Conservation (phyloP, 2,797 vertebrate species). For the Scleropages formosus region DNA sequence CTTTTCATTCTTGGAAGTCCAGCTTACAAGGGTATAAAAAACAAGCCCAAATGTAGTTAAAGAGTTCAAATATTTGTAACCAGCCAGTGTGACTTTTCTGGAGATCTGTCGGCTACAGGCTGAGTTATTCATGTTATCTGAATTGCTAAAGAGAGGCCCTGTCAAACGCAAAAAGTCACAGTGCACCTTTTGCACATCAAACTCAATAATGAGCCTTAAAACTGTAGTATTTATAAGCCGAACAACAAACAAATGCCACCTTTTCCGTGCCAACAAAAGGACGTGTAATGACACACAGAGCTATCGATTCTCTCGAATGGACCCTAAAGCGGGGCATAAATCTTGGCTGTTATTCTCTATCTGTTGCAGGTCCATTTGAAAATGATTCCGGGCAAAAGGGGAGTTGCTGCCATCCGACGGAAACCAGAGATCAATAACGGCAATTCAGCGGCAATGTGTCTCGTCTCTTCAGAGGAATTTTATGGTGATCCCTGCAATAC, state of each 20-base stretch:
- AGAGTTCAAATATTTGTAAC: not conserved
- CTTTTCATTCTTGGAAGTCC: not conserved
- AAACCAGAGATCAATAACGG: conserved; percentile 13
- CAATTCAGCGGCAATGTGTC: conserved; percentile 4
- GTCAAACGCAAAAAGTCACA: not conserved
- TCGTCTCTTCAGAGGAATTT: not conserved
- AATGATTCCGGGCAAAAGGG: conserved; percentile 13
- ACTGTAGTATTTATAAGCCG: conserved; percentile 3
- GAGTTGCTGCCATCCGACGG: not conserved
- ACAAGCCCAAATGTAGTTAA: not conserved
- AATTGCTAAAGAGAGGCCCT: not conserved
- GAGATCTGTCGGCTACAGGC: not conserved
- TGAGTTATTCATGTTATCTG: not conserved
- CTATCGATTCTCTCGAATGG: conserved; percentile 9
- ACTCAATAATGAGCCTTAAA: conserved; percentile 6
- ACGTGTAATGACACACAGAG: not conserved
- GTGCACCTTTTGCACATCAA: no score
- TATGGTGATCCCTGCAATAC: not conserved
- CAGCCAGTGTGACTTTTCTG: not conserved
- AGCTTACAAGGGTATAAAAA: not conserved
- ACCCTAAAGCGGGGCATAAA: conserved; percentile 11
- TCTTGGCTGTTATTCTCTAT: conserved; percentile 9
- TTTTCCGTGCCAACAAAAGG: not conserved
- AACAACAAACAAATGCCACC: not conserved
- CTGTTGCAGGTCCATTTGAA: not conserved